Conservation (phyloP, 2,797 vertebrate genomes). For the Alauda arvensis region DNA sequence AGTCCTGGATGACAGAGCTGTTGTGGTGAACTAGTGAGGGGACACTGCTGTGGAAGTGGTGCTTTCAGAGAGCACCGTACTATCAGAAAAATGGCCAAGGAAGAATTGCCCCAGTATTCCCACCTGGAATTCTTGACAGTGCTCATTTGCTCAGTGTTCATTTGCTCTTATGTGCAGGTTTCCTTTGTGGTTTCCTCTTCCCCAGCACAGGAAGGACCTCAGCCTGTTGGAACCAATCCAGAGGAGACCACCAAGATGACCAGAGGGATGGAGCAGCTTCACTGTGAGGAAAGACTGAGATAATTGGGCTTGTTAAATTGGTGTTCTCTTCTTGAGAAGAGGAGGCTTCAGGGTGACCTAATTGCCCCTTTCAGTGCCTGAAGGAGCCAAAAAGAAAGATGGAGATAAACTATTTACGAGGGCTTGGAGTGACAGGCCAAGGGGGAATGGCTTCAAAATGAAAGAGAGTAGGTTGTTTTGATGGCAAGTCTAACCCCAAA, state of each 20-base stretch:
- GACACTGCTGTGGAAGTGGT: neutral
- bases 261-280: neutral
- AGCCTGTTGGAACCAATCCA: neutral
- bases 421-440: neutral
- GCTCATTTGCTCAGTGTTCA: too few species aligned
- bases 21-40: neutral
- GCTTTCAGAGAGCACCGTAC: neutral
- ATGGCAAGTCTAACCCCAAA: neutral
- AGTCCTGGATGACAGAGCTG: neutral
- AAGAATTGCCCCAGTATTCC: neutral
- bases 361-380: neutral
- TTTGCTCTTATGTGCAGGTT: neutral
- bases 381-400: neutral
- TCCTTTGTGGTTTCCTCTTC: neutral
- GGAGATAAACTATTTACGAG: neutral
- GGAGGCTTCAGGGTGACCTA: neutral
- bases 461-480: neutral
- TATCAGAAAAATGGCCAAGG: neutral
- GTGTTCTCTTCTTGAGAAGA: neutral
- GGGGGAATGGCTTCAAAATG: neutral
- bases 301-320: neutral
- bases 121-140: neutral
- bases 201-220: neutral
- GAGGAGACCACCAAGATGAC: neutral
- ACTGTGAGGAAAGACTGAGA: neutral